Evolutionary conservation across 2,888 invertebrate genomes (phyloP).

Genomic region (Trissolcus brochymenae): DNA sequence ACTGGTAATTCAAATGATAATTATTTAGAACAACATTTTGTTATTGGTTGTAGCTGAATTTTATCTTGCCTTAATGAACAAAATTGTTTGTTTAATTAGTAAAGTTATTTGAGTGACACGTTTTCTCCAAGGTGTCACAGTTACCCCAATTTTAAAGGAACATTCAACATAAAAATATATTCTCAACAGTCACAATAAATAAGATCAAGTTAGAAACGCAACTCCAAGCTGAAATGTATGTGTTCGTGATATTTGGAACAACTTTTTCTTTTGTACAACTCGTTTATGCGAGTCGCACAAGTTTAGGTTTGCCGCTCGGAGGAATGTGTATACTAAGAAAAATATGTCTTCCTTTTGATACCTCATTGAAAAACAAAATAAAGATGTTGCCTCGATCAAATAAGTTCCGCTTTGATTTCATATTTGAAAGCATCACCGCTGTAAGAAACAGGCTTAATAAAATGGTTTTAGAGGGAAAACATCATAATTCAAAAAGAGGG

Average conservation of each 20-base stretch:
- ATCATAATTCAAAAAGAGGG: too few relatives aligned
- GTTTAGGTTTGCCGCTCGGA: slow-evolving; percentile 15
- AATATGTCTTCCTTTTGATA: not conserved
- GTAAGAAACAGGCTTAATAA: too few relatives aligned
- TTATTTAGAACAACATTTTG: not conserved
- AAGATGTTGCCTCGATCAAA: too few relatives aligned
- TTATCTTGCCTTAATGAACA: too few relatives aligned
- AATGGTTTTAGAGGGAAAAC: too few relatives aligned
- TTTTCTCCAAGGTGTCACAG: too few relatives aligned
- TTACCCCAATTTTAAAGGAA: not conserved
- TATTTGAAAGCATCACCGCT: too few relatives aligned
- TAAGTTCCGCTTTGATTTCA: too few relatives aligned
- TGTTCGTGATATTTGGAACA: slow-evolving; percentile 40
- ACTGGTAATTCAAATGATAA: slow-evolving; percentile 67
- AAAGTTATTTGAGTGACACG: not conserved
- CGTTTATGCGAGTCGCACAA: slow-evolving; percentile 19
- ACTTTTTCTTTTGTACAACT: slow-evolving; percentile 39
- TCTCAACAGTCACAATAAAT: slow-evolving; percentile 17
- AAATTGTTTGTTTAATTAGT: too few relatives aligned
- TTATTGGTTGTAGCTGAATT: too few relatives aligned
- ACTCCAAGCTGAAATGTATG: slow-evolving; percentile 15
- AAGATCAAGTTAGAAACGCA: slow-evolving; percentile 29
- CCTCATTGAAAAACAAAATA: not conserved
- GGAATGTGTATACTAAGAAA: slow-evolving; percentile 2
- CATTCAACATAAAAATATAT: slow-evolving; percentile 1